A percentile compares a stretch with the other conserved stretches of the same genome.
phyloP scores from a whole-genome alignment of 2,797 vertebrate genomes.

The Chloroceryle amazona region DNA sequence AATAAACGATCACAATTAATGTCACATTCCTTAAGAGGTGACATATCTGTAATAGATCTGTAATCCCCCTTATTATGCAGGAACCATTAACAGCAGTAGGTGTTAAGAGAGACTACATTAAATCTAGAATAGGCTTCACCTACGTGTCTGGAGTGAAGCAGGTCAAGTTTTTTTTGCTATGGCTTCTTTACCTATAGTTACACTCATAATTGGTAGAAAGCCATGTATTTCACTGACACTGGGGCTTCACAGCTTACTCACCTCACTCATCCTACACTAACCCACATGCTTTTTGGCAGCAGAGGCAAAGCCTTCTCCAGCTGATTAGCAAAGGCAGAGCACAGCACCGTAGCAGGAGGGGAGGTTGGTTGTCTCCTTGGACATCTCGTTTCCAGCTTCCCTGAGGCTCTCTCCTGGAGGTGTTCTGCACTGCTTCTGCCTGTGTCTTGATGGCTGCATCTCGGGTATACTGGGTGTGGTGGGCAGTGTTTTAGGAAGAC shows the following conservation, averaged over 20 bases:
- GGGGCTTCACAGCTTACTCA: background rate
- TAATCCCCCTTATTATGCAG: slow-evolving; percentile 45
- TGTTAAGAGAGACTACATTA: slow-evolving; percentile 42
- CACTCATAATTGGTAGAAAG: background rate
- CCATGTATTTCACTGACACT: background rate
- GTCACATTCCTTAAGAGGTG: slow-evolving; percentile 50
- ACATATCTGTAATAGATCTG: slow-evolving; percentile 48
- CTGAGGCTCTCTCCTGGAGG: background rate
- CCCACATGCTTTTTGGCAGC: background rate
- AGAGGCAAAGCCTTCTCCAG: background rate
- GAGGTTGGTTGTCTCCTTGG: background rate
- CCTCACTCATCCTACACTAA: background rate
- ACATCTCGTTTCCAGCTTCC: background rate
- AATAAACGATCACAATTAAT: slow-evolving; percentile 65
- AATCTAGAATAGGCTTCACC: slow-evolving; percentile 21
- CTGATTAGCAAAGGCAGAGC: rapidly evolving
- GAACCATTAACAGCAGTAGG: slow-evolving; percentile 42
- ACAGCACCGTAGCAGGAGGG: background rate
- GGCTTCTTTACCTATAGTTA: slow-evolving; percentile 20
- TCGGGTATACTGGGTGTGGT: background rate
- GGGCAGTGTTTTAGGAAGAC: background rate
- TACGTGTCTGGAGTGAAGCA: background rate
- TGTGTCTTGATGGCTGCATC: background rate
- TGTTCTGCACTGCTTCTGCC: background rate
- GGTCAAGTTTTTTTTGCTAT: slow-evolving; percentile 59